phyloP scores from a whole-genome alignment of 1,140 invertebrate genomes.

The Nymphalis io region DNA sequence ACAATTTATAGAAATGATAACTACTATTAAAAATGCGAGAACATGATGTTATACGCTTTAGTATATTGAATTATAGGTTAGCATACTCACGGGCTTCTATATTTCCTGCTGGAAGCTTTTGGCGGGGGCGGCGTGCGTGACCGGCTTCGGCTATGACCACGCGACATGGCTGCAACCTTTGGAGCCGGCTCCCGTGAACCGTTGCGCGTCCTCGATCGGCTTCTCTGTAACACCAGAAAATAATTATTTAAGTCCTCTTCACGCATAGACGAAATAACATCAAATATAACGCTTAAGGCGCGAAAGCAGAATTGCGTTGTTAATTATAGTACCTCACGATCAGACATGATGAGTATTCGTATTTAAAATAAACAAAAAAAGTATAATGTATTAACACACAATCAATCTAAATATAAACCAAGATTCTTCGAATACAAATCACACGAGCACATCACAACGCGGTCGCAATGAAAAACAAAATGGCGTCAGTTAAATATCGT shows the following conservation, averaged over 20 bases:
- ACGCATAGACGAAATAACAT: constrained; percentile 49
- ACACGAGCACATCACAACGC: constrained; percentile 55
- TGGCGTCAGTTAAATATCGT: constrained; percentile 53
- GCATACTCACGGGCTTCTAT: constrained; percentile 72
- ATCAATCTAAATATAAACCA: constrained; percentile 65
- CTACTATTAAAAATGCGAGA: neutral
- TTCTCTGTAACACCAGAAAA: constrained; percentile 70
- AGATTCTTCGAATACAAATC: constrained; percentile 54
- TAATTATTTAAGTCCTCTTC: constrained; percentile 44
- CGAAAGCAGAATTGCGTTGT: constrained; percentile 40
- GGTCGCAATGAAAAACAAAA: constrained; percentile 70
- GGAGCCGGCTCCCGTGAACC: constrained; percentile 71
- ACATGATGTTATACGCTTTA: neutral
- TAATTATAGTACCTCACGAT: constrained; percentile 79
- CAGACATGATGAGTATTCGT: constrained; percentile 66
- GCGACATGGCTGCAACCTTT: constrained; percentile 70
- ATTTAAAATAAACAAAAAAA: constrained; percentile 53
- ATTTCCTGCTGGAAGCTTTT: constrained; percentile 70
- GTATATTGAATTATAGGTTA: constrained; percentile 9
- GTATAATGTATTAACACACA: constrained; percentile 48
- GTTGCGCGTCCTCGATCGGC: constrained; percentile 76
- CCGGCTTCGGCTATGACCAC: constrained; percentile 76
- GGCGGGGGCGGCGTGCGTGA: constrained; percentile 75
- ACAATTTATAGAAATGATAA: constrained; percentile 17
- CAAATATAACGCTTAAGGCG: constrained; percentile 51